These are phyloP conservation scores for Pocillopora verrucosa DNA, from an alignment of 64 coral and sea anemone species.

Conservation along the genomic window DNA sequence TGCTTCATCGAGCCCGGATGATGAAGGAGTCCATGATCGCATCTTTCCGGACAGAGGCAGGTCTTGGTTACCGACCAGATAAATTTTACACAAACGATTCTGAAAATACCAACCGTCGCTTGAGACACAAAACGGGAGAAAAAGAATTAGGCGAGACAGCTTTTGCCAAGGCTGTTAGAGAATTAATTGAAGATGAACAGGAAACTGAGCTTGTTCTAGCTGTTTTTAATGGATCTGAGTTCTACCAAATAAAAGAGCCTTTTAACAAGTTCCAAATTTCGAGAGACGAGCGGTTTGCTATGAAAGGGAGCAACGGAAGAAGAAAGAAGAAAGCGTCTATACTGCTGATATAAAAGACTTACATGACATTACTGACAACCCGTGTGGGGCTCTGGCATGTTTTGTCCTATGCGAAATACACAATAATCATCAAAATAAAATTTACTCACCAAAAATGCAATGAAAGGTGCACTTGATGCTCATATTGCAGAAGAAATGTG, in stretches of 20 bases:
- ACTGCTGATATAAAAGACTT: background rate
- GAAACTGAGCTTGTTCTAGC: background rate
- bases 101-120: background rate
- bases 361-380: too few relatives aligned
- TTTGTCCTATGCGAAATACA: too few relatives aligned
- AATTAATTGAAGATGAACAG: background rate
- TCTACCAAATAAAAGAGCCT: background rate
- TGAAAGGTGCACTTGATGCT: too few relatives aligned
- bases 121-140: background rate
- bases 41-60: background rate
- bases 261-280: background rate
- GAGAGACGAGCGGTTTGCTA: background rate
- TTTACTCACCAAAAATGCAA: too few relatives aligned
- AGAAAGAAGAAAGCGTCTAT: background rate
- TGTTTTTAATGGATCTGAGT: background rate
- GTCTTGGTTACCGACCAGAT: background rate
- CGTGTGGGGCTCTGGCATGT: too few relatives aligned
- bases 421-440: too few relatives aligned
- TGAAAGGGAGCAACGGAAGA: background rate
- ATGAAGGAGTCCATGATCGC: slow-evolving; percentile 24
- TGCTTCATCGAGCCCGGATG: background rate
- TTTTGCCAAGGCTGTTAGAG: background rate
- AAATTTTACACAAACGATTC: slow-evolving; percentile 27
- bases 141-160: background rate
- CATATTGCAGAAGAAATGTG: too few relatives aligned